Evolutionary conservation across 2,797 vertebrate species (phyloP), one percentile per base, ranked within the genome.

Genomic region (Coregonus suidteri): DNA sequence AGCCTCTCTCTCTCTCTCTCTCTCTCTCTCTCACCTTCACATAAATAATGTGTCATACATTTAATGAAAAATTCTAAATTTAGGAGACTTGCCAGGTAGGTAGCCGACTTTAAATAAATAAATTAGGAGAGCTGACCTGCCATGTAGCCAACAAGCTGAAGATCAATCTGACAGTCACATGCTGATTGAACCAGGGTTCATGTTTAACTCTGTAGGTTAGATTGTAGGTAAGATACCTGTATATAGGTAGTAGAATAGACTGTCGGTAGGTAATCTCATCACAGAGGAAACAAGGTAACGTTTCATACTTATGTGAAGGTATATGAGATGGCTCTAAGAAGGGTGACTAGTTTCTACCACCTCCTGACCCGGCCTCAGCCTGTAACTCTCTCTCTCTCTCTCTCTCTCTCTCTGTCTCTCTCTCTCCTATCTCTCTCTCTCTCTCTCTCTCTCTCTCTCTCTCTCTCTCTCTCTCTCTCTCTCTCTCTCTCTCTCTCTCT

Each of bases 61-160:
- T 83, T 84, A 85, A 88, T 87, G 82, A 84, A 88, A 62, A 90
- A 79, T 81, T 85, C 86, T 90, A 84, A 86, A 89, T 86, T 89
- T 84, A 90, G 87, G 71, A 76, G 64, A 6, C 9, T 68, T 41
- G 65, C 71, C 51, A 66, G 31, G 65, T 35, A 35, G 6, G 59
- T 62, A 62, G n/a, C 59, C 2, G 3, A 62, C 59, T 9, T 62
- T 9, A 62, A 62, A 62, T 62, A 62, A 62, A 62, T 62, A 25
- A 62, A 62, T 62, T 62, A 62, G 59, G 56, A 62, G 59, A 20
- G n/a, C 20, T 62, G 59, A 25, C 59, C 72, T 41, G 56, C 64
- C 35, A 35, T 35, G 31, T 35, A 35, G 18, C 47, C 25, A 77
- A 73, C 9, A 68, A 73, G 9, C 41, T 51, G 77, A 72, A 6